These are phyloP conservation scores for Megamerina dolium DNA, from an alignment of 2,888 invertebrate species.

Conservation along the genomic window DNA sequence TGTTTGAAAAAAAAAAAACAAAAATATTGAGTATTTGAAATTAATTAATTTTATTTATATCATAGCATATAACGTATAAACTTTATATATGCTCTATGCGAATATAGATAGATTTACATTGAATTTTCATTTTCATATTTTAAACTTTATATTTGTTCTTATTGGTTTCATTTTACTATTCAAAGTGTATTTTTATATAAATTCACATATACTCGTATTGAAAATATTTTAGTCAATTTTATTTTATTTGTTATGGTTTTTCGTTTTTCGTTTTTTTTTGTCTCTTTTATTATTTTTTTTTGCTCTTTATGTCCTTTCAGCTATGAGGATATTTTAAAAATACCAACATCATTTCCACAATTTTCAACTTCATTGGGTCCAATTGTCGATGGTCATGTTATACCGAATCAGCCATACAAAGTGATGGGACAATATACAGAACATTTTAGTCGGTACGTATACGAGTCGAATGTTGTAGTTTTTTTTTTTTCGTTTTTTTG, in stretches of 20 bases:
- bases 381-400: slow-evolving; percentile 76
- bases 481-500: too few species aligned
- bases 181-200: too few species aligned
- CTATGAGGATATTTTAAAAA: slow-evolving; percentile 64
- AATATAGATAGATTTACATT: not conserved
- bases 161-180: too few species aligned
- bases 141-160: not conserved
- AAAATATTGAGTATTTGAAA: slow-evolving; percentile 23
- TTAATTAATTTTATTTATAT: too few species aligned
- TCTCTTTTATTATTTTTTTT: slow-evolving; percentile 12
- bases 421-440: slow-evolving; percentile 70
- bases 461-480: too few species aligned
- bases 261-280: not conserved
- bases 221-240: not conserved
- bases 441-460: slow-evolving; percentile 66
- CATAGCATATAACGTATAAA: too few species aligned
- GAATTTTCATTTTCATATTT: not conserved
- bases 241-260: not conserved
- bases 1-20: slow-evolving; percentile 15
- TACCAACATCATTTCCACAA: slow-evolving; percentile 59
- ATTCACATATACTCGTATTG: too few species aligned
- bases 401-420: slow-evolving; percentile 72
- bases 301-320: slow-evolving; percentile 44
- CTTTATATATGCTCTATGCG: too few species aligned
- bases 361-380: slow-evolving; percentile 86